These are phyloP conservation scores for Fopius arisanus DNA, from an alignment of 1,140 invertebrate species.

Conservation along the genomic window DNA sequence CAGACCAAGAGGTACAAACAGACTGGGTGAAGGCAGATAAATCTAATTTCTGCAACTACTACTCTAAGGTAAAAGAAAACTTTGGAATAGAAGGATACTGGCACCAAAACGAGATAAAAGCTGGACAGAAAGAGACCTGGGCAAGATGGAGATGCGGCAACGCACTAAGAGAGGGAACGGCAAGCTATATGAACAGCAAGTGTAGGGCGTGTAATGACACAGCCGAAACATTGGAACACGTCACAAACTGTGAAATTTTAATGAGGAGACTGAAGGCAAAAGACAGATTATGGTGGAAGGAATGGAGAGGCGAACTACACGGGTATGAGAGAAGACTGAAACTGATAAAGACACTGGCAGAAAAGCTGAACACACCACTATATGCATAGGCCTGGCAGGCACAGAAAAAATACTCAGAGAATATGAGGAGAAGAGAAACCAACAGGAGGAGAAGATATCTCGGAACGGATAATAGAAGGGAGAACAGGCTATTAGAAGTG, in stretches of 20 bases:
- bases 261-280: neutral
- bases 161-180: neutral
- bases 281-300: neutral
- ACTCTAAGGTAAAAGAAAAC: no score
- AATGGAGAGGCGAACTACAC: neutral
- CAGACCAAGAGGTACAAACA: no score
- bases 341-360: neutral
- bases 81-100: constrained; percentile 28
- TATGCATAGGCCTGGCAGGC: neutral
- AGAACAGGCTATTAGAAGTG: no score
- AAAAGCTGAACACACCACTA: neutral
- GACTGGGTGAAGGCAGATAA: no score
- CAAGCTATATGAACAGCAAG: neutral
- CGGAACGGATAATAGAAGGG: no score
- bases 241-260: neutral
- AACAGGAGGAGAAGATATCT: no score
- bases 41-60: no score
- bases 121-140: no score
- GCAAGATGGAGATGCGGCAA: constrained; percentile 13
- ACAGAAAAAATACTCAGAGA: neutral
- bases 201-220: neutral
- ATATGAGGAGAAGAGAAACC: no score
- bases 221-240: neutral
- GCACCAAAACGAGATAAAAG: constrained; percentile 24
- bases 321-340: neutral